Base-by-base conservation (phyloP, 2,888 invertebrate species). In the Plebejus anna region DNA sequence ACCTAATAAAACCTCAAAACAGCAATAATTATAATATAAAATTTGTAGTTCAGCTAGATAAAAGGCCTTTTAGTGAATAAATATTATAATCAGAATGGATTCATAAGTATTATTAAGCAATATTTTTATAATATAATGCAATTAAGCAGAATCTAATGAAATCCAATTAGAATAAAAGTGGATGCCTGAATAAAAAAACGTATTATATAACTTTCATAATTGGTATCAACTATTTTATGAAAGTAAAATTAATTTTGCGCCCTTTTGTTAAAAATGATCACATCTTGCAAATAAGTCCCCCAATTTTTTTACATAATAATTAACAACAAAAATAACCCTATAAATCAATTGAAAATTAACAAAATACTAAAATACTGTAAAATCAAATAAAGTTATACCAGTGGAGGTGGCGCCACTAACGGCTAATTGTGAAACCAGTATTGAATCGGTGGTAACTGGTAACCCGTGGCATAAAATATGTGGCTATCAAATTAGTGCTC, bases 11-110 rank as follows among this genome's bases (percentile, higher is more conserved):
- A 66, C 66, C 32, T 36, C 32, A 66, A 66, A 66, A 36, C 32
- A 61, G 61, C 61, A 66, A 66, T 66, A 66, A 66, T 36, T 5
- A 32, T 16, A 32, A 66, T 36, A 66, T 13, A 13, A 16, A 66
- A 32, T 66, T n/a, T 2, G 32, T 66, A 66, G 66, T 66, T 13
- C 32, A 22, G 66, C 66, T 66, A 66, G 66, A 36, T 66, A 11
- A 66, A 66, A 36, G 5, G 66, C 66, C 66, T 66, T 66, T 66
- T 66, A 66, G 66, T 36, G 32, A 36, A 11, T 66, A 66, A 66
- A 66, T 28, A 61, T 3, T 61, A 61, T 28, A 61, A 61, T 59
- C 59, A 61, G 11, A 28, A 61, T 28, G 7, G 11, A 28, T 7
- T 59, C 59, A 59, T 59, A 22, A n/a, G n/a, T 22, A 59, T 22